Base-by-base conservation (phyloP, 2,888 invertebrate genomes). In the Patella depressa region DNA sequence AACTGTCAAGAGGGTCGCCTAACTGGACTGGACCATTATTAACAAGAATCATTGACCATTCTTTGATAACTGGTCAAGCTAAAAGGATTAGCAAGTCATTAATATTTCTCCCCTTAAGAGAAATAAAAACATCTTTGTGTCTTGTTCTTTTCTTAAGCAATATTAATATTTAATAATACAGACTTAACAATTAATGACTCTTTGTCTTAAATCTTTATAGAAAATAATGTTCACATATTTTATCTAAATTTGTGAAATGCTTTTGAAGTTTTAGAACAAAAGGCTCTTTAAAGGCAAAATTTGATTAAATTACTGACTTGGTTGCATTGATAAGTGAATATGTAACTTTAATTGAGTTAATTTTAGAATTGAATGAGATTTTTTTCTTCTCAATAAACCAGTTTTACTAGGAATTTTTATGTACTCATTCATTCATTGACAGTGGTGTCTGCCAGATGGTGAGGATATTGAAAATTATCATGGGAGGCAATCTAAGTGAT, bases 401-500 rank as follows among this genome's bases (percentile, higher is more conserved):
- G 65, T n/a, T 65, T 65, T 19, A 65, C 65, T 65, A 9, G 65
- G 14, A 65, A 12, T 65, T 65, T 65, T 65, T 65, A 65, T 65
- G n/a, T n/a, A 65, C 24, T 24, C 19, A n/a, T 65, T 12, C 24
- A 14, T 24, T 65, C 19, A 24, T 65, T 19, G n/a, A 65, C 24
- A 24, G 24, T 65, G 9, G 24, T 24, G 19, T 15, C 65, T 65
- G 65, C 65, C 65, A 65, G 65, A 65, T 65, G 65, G 65, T 65
- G 65, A 65, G 24, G 65, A 24, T 24, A 24, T 45, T 45, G 24
- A 24, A 24, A 24, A 65, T 65, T 65, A 65, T 65, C 65, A 65
- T n/a, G 65, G 65, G 65, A 65, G 24, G 19, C 65, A 65, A 65
- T 65, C 65, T 65, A 24, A 65, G 65, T 65, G 24, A 65, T 65